A percentile compares a stretch with the other conserved stretches of the same genome.
Evolutionary conservation across 2,888 invertebrate genomes (phyloP).

Genomic region (Heterodera filipjevi): DNA sequence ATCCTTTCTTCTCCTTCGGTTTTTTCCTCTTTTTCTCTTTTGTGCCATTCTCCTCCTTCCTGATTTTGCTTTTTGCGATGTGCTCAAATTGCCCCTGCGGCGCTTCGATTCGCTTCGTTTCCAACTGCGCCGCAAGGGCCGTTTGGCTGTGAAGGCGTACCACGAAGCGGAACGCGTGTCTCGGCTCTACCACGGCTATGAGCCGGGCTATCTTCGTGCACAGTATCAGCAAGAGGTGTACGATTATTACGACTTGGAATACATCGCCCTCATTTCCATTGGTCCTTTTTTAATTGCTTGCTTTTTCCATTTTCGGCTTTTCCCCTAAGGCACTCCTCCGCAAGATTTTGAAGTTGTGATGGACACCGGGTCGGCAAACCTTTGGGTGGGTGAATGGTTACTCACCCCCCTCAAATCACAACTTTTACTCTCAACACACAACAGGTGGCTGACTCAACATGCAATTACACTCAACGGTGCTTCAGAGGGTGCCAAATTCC

Average conservation of each 20-base stretch:
- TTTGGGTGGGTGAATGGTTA: conserved; percentile 36
- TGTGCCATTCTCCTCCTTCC: background rate
- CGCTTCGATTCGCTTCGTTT: background rate
- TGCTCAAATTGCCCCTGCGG: conserved; percentile 11
- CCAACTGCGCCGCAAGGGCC: background rate
- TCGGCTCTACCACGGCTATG: background rate
- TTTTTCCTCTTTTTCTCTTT: background rate
- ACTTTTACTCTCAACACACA: background rate
- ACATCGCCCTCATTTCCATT: conserved; percentile 27
- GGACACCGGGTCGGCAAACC: conserved; percentile 36
- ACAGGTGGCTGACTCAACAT: conserved; percentile 18
- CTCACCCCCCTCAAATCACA: conserved; percentile 16
- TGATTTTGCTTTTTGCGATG: too few relatives aligned
- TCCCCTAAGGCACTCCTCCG: conserved; percentile 29
- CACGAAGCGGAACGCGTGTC: conserved; percentile 15
- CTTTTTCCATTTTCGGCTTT: background rate
- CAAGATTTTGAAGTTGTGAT: conserved; percentile 33
- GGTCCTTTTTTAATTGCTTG: background rate
- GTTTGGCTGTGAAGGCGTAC: conserved; percentile 10
- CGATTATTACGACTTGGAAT: conserved; percentile 34
- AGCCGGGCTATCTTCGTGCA: background rate
- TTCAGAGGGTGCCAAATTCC: background rate
- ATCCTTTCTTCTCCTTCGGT: background rate
- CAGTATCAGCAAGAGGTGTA: conserved; percentile 14
- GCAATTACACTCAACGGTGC: background rate